Evolutionary conservation across 1,140 invertebrate genomes (phyloP), one percentile per base, ranked within the genome.

Genomic region (Cephus cinctus): DNA sequence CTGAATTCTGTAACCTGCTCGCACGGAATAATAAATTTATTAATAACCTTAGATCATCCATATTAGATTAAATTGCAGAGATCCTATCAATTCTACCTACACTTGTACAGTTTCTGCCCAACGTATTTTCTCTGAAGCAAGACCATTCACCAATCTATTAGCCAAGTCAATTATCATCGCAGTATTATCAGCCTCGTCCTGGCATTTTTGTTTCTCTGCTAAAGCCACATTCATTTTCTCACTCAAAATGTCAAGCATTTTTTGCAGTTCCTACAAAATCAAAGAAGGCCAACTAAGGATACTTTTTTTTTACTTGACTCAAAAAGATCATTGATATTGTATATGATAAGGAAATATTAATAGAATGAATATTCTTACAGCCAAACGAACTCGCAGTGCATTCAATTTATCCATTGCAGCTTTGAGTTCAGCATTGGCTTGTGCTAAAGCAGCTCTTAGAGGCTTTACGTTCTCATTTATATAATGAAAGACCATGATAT

Each of bases 391-490:
- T 56, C 82, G 83, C 30, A 90, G 80, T 30, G 82, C 77, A 9
- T 78, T 77, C 8, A 96, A 76, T 59, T 91, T 92, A 38, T 87
- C 86, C 60, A 89, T 79, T 0, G 94, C 93, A 27, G 85, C 85
- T 50, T 83, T 81, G 20, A 96, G 71, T 61, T 95, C 92, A 2
- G 84, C 81, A 66, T 95, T 95, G 2, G 94, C 92, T 54, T 87
- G 85, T 12, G 85, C 82, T 2, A 97, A 78, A 22, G 89, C 89
- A 9, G 78, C 79, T 69, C 93, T 80, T 63, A 98, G 93, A 8
- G 95, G 95, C 68, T 94, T 92, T 0, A 98, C 94, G 21, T 92
- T 86, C 48, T 92, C 89, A 67, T 88, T 97, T 12, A 98, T 92
- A 31, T 92, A 87, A 73, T 94, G 92, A 76, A 93, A 98, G 34